Evolutionary conservation across 2,113 vertebrate species (phyloP).

Genomic region (Eulacestoma nigropectus): DNA sequence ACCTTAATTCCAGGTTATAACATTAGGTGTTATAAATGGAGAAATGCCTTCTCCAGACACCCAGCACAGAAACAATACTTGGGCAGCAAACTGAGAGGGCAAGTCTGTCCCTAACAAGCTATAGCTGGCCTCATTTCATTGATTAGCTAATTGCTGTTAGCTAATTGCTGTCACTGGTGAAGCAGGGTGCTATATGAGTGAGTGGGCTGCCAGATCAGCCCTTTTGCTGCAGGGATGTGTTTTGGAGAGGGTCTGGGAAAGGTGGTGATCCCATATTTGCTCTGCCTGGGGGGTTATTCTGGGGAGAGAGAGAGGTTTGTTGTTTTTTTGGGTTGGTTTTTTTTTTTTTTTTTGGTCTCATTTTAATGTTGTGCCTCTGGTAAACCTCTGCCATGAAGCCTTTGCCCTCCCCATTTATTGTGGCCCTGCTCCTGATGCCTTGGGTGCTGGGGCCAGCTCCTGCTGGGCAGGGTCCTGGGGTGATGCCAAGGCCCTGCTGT

Average conservation of each 20-base stretch:
- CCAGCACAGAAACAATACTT: neutral
- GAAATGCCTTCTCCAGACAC: neutral
- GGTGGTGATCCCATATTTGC: accelerated
- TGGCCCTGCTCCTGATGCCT: neutral
- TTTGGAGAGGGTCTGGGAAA: neutral
- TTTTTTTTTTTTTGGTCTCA: accelerated
- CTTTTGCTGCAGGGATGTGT: accelerated
- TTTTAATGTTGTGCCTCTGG: neutral
- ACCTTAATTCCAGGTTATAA: neutral
- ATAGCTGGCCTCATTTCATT: neutral
- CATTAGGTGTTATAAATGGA: neutral
- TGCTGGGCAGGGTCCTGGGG: neutral
- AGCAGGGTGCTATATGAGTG: neutral
- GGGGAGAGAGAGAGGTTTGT: too few species aligned
- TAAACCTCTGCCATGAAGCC: neutral
- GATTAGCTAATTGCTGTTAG: conserved; percentile 17
- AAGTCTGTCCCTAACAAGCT: neutral
- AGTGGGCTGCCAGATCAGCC: accelerated
- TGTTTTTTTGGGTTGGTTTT: too few species aligned
- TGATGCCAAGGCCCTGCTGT: neutral
- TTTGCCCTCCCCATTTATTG: neutral
- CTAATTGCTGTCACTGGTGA: neutral
- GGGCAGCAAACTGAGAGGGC: neutral
- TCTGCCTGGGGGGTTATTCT: neutral
- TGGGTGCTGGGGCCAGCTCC: neutral